These are phyloP conservation scores for Carassius carassius DNA, from an alignment of 2,113 vertebrate genomes.

Conservation along the genomic window DNA sequence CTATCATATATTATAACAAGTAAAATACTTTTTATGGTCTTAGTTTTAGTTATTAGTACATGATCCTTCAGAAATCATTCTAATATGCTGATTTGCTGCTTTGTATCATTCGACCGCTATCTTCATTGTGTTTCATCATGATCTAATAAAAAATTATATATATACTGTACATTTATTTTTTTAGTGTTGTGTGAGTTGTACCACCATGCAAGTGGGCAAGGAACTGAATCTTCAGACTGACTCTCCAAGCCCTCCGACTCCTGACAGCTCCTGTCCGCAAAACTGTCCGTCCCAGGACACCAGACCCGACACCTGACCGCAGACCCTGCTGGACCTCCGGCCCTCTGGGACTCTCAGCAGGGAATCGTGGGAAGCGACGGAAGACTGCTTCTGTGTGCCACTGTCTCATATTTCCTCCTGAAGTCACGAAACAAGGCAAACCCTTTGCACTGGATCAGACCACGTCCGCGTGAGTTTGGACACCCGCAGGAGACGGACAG, in stretches of 20 bases:
- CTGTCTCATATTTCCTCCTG: neutral
- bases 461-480: neutral
- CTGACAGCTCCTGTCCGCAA: slow-evolving; percentile 60
- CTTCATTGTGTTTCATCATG: neutral
- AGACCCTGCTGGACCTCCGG: slow-evolving; percentile 42
- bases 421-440: neutral
- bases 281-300: slow-evolving; percentile 43
- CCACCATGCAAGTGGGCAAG: neutral
- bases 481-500: neutral
- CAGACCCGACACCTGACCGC: slow-evolving; percentile 60
- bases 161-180: neutral
- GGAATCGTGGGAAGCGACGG: neutral
- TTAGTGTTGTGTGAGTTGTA: slow-evolving; percentile 72
- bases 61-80: neutral
- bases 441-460: neutral
- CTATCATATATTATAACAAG: too few relatives aligned
- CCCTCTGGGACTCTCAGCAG: neutral
- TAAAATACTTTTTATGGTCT: too few relatives aligned
- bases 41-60: neutral
- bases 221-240: slow-evolving; percentile 17
- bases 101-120: neutral
- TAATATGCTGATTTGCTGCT: neutral
- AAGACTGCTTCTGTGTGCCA: neutral
- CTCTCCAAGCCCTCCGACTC: slow-evolving; percentile 50
- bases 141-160: neutral